Base-by-base conservation (phyloP, 2,888 invertebrate species). In the Muschampia plurimacula region DNA sequence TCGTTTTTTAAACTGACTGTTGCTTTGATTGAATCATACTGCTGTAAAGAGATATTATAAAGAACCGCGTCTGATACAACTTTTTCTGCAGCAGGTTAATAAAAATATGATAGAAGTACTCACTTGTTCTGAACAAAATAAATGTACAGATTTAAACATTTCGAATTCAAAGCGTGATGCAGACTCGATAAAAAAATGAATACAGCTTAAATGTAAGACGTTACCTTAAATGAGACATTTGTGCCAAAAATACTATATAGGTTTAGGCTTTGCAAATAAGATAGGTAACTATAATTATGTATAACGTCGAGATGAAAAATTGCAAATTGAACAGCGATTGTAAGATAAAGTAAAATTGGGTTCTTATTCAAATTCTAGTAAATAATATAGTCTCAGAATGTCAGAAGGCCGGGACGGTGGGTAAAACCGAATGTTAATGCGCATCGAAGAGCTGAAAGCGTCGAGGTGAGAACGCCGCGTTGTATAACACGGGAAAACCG, bases 361-460 rank as follows among this genome's bases (percentile, higher is more conserved):
- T 55, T 55, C n/a, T 13, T 6, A 49, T 13, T 49, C 13, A 49
- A 49, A 13, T 49, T 3, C 13, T 6, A 49, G 49, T 49, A 49
- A 49, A 4, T 49, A 5, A 49, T 55, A 55, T 55, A 55, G 13
- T 55, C 4, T 55, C 15, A 5, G 52, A 55, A 55, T 55, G 52
- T 22, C 15, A 55, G 75, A 77, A 81, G 78, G 79, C 69, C 77
- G 67, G 66, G 74, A 75, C 77, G 81, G 79, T 82, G 82, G 85
- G 86, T 85, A 89, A 89, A 89, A 78, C 86, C 86, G 77, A 85
- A 88, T 86, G 85, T 82, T 84, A 87, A 89, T 86, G 75, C 67
- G 75, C 73, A 77, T 74, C 77, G 76, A 78, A 77, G 77, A 83
- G 78, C 81, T 83, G 78, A 85, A 86, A 86, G 84, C 79, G 73